Evolutionary conservation across 2,797 vertebrate species (phyloP), one percentile per base, ranked within the genome.

Genomic region (Heterohyrax brucei): DNA sequence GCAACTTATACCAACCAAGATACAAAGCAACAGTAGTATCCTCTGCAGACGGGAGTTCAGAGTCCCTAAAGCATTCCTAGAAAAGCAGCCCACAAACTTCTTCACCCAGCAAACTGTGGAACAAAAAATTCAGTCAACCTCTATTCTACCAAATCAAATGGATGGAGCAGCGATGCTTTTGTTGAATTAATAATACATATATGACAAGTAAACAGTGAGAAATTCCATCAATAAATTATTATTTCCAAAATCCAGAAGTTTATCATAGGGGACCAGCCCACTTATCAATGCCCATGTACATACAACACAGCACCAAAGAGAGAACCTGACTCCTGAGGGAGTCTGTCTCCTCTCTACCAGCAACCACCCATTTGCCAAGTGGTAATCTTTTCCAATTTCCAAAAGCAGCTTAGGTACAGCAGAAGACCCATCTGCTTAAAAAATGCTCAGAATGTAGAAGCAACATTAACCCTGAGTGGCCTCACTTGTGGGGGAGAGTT

Each of bases 171-270:
- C 66, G 73, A 7, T 82, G 21, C 53, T 79, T 94, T 93, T 77
- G 85, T 7, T 95, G 62, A 93, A 93, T 84, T 93, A 96, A 87
- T n/a, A 94, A 76, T 44, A 7, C 12, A 93, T n/a, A 83, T n/a
- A 89, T 66, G 10, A 82, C 62, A 96, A 93, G 21, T 50, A 92
- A 92, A 87, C 61, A 97, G 80, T 76, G 18, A 86, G 44, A 94
- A 85, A 95, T 48, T 76, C 56, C 22, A 96, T 30, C 91, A 79
- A 94, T 48, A 96, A 80, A 83, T 30, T 50, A 21, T 30, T 91
- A 81, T 84, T 87, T 83, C 92, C 50, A 53, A 13, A 91, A 92
- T 89, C 21, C 28, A 33, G 24, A 88, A 83, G 80, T n/a, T 48
- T 28, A 89, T 53, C 87, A 92, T 21, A 64, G 53, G 30, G 80